Evolutionary conservation across 2,113 vertebrate genomes (phyloP).

Genomic region (Piaya cayana): DNA sequence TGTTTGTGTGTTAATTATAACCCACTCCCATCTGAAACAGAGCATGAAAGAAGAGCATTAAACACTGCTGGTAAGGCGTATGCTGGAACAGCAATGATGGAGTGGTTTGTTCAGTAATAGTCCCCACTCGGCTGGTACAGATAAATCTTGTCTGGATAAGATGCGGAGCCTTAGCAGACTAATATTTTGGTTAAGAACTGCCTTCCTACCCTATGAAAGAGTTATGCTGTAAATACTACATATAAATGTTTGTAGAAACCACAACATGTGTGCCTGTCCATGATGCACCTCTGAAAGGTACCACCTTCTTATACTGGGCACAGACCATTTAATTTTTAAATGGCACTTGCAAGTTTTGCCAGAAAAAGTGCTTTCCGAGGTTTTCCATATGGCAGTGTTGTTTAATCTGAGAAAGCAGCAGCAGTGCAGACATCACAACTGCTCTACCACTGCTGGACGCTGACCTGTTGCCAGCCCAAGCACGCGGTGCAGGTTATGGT

Average conservation of each 20-base stretch:
- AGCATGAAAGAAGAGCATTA: conserved; percentile 70
- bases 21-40: conserved; percentile 64
- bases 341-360: background rate
- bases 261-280: background rate
- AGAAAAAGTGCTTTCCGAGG: background rate
- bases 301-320: background rate
- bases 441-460: background rate
- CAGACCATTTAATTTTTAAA: background rate
- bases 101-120: conserved; percentile 67
- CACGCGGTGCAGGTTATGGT: background rate
- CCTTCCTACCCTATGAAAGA: background rate
- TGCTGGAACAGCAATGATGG: conserved; percentile 55
- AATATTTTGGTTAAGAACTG: conserved; percentile 10
- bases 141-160: conserved; percentile 63
- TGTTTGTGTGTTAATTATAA: conserved; percentile 69
- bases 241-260: background rate
- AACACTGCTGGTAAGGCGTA: conserved; percentile 54
- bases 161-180: conserved; percentile 20
- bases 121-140: conserved; percentile 42
- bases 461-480: background rate
- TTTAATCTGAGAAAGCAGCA: background rate
- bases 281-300: background rate
- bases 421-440: background rate
- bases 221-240: background rate
- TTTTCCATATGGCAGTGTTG: background rate